Evolutionary conservation across 2,113 vertebrate species (phyloP), one percentile per base, ranked within the genome.

Genomic region (Edolisoma coerulescens): DNA sequence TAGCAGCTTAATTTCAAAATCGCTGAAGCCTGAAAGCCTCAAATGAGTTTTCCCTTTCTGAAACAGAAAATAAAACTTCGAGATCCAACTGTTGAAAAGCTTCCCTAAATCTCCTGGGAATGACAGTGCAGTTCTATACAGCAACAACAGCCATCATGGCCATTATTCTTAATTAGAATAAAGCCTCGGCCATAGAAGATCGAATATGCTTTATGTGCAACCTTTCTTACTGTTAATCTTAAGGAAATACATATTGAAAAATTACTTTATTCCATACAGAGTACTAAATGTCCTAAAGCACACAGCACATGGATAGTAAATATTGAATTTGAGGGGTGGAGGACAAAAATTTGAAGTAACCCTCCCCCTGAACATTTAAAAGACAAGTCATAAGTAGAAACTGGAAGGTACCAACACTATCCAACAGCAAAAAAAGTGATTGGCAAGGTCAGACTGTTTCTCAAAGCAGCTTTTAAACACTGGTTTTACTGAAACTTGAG

Each of bases 401-500:
- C 16, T 84, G 63, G 91, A 76, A 88, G 50, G 68, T 71, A 70
- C 11, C 65, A 79, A 37, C 13, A 27, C 77, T 93, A 88, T 84
- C 80, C 76, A 89, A 60, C 47, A 94, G 65, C 49, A 97, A 88
- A 63, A 64, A 54, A 74, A 57, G 39, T 89, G 92, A 97, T 77
- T 94, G 92, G 47, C 91, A 97, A 97, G 84, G 96, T 96, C 96
- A 96, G 67, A 64, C 24, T 92, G 69, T 96, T 95, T 94, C 67
- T 87, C 82, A 90, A 90, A 89, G 74, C 78, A 95, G 42, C 89
- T 96, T 94, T 97, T 93, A 94, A 96, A 90, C 15, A 33, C 32
- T 63, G 56, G 18, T 63, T 95, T 85, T 33, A 87, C 59, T 76
- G 85, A 96, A 96, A 97, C 79, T 85, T 97, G 49, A 96, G 96